Evolutionary conservation across 2,888 invertebrate species (phyloP), one percentile per base, ranked within the genome.

Genomic region (Halocaridina rubra): DNA sequence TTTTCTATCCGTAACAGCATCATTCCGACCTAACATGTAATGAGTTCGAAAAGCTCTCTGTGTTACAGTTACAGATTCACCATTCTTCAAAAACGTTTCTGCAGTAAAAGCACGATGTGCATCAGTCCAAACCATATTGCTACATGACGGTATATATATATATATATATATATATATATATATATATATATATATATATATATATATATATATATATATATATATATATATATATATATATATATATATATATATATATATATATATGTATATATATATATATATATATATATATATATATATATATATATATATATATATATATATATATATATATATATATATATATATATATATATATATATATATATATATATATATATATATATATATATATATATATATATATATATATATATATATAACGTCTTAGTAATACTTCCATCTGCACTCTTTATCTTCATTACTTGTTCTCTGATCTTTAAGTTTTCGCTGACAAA

Each of bases 231-330:
- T 74, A 39, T 74, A 32, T 39, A 32, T 74, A 32, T 32, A 39
- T 32, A 74, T 74, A 39, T 74, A 74, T 39, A 39, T 39, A 39
- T 39, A 39, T 74, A 39, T 74, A 39, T 74, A 39, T 74, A 39
- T 74, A 39, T 74, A 39, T 76, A 30, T 59, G 22, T 59, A 59
- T 76, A 76, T 59, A 76, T 76, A 76, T 59, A 59, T 76, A 76
- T 59, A 76, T 76, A 76, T 59, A 76, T 76, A 76, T 59, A 76
- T 76, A 76, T 76, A 76, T 76, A 76, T 76, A 76, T 76, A 76
- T 76, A 76, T 76, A 76, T 76, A 76, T 76, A 76, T 76, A 76
- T 76, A 76, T 76, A 76, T 76, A 76, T 76, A 76, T 76, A 76
- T 76, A 76, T 76, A 76, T 76, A 76, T 76, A 59, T 57, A 76